These are phyloP conservation scores for Manacus vitellinus DNA, from an alignment of 2,113 vertebrate genomes.

Conservation along the genomic window DNA sequence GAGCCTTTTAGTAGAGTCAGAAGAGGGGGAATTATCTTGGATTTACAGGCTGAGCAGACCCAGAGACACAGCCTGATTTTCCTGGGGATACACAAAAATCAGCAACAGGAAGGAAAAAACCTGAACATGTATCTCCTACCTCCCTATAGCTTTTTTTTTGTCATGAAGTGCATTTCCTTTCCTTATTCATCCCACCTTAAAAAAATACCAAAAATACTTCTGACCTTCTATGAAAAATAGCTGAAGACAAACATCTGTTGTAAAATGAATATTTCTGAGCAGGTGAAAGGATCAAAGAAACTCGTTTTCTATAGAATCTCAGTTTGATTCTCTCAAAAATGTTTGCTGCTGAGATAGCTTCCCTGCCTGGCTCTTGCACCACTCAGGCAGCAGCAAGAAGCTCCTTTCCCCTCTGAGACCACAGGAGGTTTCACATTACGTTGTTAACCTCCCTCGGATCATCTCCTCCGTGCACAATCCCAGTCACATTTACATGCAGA, in stretches of 20 bases:
- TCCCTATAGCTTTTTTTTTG: neutral
- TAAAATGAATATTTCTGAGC: neutral
- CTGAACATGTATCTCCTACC: neutral
- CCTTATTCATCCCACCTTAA: neutral
- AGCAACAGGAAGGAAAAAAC: neutral
- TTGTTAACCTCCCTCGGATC: slow-evolving; percentile 17
- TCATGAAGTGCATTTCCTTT: neutral
- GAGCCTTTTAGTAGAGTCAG: neutral
- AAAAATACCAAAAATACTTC: neutral
- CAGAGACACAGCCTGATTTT: neutral
- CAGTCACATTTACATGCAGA: slow-evolving; percentile 9
- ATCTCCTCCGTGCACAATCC: neutral
- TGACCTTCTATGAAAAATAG: neutral
- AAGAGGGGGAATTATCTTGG: neutral
- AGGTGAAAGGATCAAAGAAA: neutral
- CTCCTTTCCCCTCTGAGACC: neutral
- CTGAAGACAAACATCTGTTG: neutral
- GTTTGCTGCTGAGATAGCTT: neutral
- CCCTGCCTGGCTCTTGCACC: neutral
- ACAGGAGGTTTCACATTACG: neutral
- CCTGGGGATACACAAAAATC: neutral
- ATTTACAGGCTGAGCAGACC: neutral
- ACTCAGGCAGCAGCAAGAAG: neutral
- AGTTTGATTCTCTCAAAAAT: neutral
- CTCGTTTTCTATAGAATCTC: neutral